phyloP scores from a whole-genome alignment of 1,140 invertebrate species.

The Proales similis region DNA sequence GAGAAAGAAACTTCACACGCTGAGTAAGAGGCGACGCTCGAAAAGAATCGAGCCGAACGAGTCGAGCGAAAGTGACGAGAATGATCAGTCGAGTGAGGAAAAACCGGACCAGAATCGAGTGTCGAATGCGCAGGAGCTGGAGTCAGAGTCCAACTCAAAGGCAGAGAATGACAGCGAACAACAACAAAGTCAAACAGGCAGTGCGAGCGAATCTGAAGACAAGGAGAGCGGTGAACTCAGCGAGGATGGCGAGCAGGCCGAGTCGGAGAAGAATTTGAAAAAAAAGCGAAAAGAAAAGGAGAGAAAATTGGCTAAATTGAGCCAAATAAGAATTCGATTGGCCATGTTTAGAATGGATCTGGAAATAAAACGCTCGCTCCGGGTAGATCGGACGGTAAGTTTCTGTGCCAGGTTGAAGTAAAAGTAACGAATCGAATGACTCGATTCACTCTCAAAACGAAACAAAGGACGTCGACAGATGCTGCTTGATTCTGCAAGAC shows the following conservation, averaged over 20 bases:
- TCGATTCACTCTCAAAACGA: no score
- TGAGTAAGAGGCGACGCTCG: no score
- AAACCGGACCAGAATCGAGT: no score
- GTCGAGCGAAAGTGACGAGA: no score
- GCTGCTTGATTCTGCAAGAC: constrained; percentile 18
- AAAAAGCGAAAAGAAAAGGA: constrained; percentile 54
- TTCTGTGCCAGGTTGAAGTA: background rate
- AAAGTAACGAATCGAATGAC: background rate
- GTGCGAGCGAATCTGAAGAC: background rate
- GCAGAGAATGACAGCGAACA: no score
- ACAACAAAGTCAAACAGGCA: no score
- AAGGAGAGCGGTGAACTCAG: background rate
- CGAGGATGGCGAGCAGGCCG: background rate
- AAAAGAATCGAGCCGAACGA: no score
- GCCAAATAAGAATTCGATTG: constrained; percentile 22
- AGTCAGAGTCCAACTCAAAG: no score
- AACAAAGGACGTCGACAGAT: background rate
- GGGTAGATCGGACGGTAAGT: constrained; percentile 1
- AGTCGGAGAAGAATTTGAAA: constrained; percentile 44
- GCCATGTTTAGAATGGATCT: constrained; percentile 15
- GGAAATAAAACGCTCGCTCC: constrained; percentile 14
- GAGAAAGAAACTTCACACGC: no score
- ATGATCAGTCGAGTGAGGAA: no score
- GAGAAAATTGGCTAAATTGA: constrained; percentile 18
- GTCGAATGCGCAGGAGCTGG: no score